These are phyloP conservation scores for Eilema sororculum DNA, from an alignment of 2,888 invertebrate genomes.

Conservation along the genomic window DNA sequence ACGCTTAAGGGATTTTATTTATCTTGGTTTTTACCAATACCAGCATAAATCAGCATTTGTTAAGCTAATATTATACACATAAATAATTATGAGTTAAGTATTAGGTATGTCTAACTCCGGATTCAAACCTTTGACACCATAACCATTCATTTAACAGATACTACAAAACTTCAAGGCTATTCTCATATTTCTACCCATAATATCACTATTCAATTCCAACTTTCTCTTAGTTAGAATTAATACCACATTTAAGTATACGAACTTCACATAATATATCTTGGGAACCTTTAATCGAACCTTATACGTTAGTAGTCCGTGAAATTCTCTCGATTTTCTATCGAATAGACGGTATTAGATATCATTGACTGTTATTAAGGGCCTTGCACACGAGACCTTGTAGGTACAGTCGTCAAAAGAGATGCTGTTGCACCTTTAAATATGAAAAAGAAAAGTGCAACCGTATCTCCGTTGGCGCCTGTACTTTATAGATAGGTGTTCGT, in stretches of 20 bases:
- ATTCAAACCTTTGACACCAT: conserved; percentile 8
- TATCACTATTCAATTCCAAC: conserved; percentile 28
- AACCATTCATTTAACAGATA: conserved; percentile 6
- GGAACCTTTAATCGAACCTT: conserved; percentile 27
- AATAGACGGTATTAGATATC: conserved; percentile 1
- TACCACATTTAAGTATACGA: conserved; percentile 41
- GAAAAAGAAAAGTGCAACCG: too few species aligned
- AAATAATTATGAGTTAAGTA: background rate
- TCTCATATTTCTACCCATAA: conserved; percentile 7
- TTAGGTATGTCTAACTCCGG: background rate
- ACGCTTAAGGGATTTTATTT: background rate
- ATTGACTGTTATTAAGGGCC: background rate
- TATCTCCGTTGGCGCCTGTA: too few species aligned
- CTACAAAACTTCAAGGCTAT: background rate
- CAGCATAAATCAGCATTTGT: too few species aligned
- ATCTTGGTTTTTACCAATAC: background rate
- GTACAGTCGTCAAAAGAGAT: too few species aligned
- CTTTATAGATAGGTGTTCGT: too few species aligned
- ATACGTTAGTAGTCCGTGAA: conserved; percentile 32
- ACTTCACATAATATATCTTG: conserved; percentile 37
- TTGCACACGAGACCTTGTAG: background rate
- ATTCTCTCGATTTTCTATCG: conserved; percentile 9
- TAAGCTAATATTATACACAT: too few species aligned
- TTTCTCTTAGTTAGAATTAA: conserved; percentile 46
- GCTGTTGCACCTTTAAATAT: too few species aligned